These are phyloP conservation scores for Vanessa atalanta DNA, from an alignment of 1,140 invertebrate species.

Conservation along the genomic window DNA sequence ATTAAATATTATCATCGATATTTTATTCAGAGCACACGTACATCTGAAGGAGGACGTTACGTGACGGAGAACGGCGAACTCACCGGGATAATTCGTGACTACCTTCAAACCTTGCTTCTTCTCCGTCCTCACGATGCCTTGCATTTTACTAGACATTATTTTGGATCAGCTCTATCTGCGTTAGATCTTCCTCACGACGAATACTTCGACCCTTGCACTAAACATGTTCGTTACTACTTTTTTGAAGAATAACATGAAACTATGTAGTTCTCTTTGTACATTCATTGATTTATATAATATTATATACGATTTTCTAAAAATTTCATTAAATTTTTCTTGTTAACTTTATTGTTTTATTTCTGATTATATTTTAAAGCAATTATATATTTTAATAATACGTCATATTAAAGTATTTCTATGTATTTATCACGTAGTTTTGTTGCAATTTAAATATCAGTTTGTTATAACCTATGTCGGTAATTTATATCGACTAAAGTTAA, in stretches of 20 bases:
- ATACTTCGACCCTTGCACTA: slow-evolving; percentile 69
- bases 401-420: too few species aligned
- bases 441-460: too few species aligned
- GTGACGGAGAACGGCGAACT: slow-evolving; percentile 81
- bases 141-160: slow-evolving; percentile 83
- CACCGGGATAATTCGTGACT: slow-evolving; percentile 81
- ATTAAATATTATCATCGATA: neutral
- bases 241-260: slow-evolving; percentile 57
- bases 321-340: too few species aligned
- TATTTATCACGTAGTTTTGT: too few species aligned
- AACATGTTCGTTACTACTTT: slow-evolving; percentile 71
- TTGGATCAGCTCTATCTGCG: slow-evolving; percentile 75
- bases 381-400: too few species aligned
- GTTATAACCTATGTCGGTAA: too few species aligned
- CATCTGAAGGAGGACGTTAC: slow-evolving; percentile 80
- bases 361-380: too few species aligned
- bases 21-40: slow-evolving; percentile 59
- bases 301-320: too few species aligned
- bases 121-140: slow-evolving; percentile 82
- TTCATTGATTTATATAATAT: too few species aligned
- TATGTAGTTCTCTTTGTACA: neutral
- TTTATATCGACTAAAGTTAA: too few species aligned
- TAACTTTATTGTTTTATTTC: too few species aligned
- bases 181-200: slow-evolving; percentile 74
- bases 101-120: slow-evolving; percentile 81